Conservation (phyloP, 2,797 vertebrate genomes). For the Sebastes oblongus region DNA sequence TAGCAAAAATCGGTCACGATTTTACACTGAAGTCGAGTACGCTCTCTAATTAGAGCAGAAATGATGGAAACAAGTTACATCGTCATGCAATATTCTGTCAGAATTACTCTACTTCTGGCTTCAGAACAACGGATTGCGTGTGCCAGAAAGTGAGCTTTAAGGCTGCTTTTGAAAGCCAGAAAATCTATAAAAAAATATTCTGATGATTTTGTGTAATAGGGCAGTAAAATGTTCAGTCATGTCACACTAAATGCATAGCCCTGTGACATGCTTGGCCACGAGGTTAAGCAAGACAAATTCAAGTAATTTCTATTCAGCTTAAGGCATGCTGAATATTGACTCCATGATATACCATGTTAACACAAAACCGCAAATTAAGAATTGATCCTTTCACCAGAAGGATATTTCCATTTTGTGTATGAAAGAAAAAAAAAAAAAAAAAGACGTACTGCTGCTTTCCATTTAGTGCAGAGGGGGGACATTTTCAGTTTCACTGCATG, state of each 20-base stretch:
- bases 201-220: background rate
- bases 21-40: background rate
- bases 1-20: slow-evolving; percentile 1
- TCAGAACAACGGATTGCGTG: slow-evolving; percentile 24
- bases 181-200: background rate
- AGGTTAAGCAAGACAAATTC: slow-evolving; percentile 46
- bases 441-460: slow-evolving; percentile 1
- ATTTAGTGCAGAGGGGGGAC: slow-evolving; percentile 6
- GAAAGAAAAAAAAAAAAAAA: background rate
- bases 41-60: slow-evolving; percentile 41
- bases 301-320: slow-evolving; percentile 48
- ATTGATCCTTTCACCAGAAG: slow-evolving; percentile 54
- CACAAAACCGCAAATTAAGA: slow-evolving; percentile 64
- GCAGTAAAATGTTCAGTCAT: slow-evolving; percentile 13
- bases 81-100: slow-evolving; percentile 54
- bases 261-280: slow-evolving; percentile 7
- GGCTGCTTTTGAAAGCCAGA: slow-evolving; percentile 22
- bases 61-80: slow-evolving; percentile 31
- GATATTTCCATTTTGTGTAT: slow-evolving; percentile 28
- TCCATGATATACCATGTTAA: slow-evolving; percentile 58
- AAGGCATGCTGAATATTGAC: slow-evolving; percentile 48
- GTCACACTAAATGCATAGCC: slow-evolving; percentile 24
- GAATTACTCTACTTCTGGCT: slow-evolving; percentile 38
- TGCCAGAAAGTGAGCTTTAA: slow-evolving; percentile 15
- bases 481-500: slow-evolving; percentile 34